Percentiles rank a stretch among this genome's conserved stretches.
Evolutionary conservation across 2,797 vertebrate species (phyloP).

Genomic region (Rhinophrynus dorsalis): DNA sequence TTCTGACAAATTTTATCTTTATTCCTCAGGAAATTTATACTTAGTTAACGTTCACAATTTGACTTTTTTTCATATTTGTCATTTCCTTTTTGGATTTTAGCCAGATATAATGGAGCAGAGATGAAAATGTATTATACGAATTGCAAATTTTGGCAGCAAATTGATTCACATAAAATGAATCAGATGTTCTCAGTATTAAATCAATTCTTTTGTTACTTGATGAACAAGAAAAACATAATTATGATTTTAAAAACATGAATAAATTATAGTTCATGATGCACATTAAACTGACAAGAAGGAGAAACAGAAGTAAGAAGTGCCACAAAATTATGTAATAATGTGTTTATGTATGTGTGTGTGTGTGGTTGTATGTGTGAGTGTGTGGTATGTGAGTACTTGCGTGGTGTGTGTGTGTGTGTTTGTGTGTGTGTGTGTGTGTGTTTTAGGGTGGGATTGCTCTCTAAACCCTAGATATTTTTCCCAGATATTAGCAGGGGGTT

Average conservation of each 20-base stretch:
- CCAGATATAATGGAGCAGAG: background rate
- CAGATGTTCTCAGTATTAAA: slow-evolving; percentile 2
- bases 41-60: background rate
- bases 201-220: slow-evolving; percentile 22
- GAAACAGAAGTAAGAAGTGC: too few species aligned
- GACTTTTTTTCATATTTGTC: background rate
- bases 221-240: slow-evolving; percentile 11
- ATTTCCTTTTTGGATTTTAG: slow-evolving; percentile 4
- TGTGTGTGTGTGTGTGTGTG: too few species aligned
- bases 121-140: too few species aligned
- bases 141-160: background rate
- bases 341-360: too few species aligned
- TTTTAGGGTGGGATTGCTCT: too few species aligned
- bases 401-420: too few species aligned
- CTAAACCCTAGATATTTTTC: too few species aligned
- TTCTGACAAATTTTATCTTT: too few species aligned
- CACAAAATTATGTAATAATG: too few species aligned
- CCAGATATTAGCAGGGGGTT: too few species aligned
- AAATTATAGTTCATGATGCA: background rate
- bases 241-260: background rate
- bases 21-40: slow-evolving; percentile 11
- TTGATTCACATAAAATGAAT: slow-evolving; percentile 16
- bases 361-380: too few species aligned
- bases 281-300: background rate
- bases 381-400: too few species aligned